Base-by-base conservation (phyloP, 1,140 invertebrate genomes). In the Parapsyche elsis region DNA sequence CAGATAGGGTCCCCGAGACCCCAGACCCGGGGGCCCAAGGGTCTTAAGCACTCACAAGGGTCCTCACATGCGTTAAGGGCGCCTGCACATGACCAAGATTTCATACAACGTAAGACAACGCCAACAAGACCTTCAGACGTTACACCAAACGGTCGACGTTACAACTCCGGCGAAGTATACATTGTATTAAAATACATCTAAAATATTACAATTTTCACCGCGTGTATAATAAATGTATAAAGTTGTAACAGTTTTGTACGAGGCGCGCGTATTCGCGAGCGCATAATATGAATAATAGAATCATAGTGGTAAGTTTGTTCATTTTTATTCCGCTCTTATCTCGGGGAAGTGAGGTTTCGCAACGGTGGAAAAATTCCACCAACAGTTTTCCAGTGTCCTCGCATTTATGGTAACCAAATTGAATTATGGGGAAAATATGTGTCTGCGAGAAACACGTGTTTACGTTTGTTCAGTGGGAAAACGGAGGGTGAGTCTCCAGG, bases 401-500 rank as follows among this genome's bases (percentile, higher is more conserved):
- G 53, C 74, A 76, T 57, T 76, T 81, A 77, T 59, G 77, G 77
- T 49, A 76, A 76, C 49, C 71, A 80, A 82, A 82, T 82, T 82
- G 81, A 82, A 80, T 82, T 82, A 82, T 78, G 77, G 71, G n/a
- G 19, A 73, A 82, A 75, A 70, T 82, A 82, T 82, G 78, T 59
- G 81, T 78, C 79, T 80, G 46, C 53, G 67, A 57, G 75, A 57
- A 82, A 78, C 81, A 82, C 81, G 79, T 82, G 81, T 82, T 80
- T 76, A 14, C 23, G 57, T 21, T 30, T 67, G 71, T 21, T 38
- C 46, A 19, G 1, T 23, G 14, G n/a, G 24, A 12, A 19, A 45
- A n/a, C n/a, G 57, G 38, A 44, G 76, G 70, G 21, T 45, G 57
- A 67, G 57, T 73, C 24, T 61, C 19, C 59, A 61, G 59, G 19